Evolutionary conservation across 2,113 vertebrate species (phyloP), one percentile per base, ranked within the genome.

Genomic region (Bos indicus): DNA sequence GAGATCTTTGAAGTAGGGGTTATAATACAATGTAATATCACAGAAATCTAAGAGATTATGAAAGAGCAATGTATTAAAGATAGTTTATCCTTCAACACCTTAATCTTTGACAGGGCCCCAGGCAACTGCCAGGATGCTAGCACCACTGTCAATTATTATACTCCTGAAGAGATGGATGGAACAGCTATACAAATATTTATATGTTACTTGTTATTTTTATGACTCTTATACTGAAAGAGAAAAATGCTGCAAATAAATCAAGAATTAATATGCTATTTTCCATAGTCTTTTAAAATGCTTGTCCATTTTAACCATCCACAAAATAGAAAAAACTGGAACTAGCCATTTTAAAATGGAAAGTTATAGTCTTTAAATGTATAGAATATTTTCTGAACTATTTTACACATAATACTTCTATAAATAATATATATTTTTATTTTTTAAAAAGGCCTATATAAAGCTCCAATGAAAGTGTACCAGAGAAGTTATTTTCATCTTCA

Each of bases 11-110:
- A 97, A 97, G 93, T 64, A 97, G 59, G 28, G 90, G 43, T 87
- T 95, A 71, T 80, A 95, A 90, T 97, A 92, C 88, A 96, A 97
- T 95, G 67, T 95, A 96, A 94, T 89, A 97, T 97, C 92, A 97
- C 36, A 97, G 93, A 96, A 84, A 96, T 90, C 62, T 89, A 88
- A 97, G 84, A 91, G 60, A 92, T 46, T 94, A 17, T 95, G 60
- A 95, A 94, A 98, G 14, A 28, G 30, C 82, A 96, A 96, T 56
- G 3, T 97, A 97, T 90, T 96, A 94, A 98, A 96, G 86, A 46
- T 17, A 88, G 23, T 96, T 96, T 96, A 85, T 97, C 84, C 81
- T 96, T 94, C 28, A 97, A 86, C 52, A 96, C 74, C 96, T 97
- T 94, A 97, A 33, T 96, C 48, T 96, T 87, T 94, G n/a, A 91